These are phyloP conservation scores for Maccullochella peelii DNA, from an alignment of 2,113 vertebrate genomes.

Conservation along the genomic window DNA sequence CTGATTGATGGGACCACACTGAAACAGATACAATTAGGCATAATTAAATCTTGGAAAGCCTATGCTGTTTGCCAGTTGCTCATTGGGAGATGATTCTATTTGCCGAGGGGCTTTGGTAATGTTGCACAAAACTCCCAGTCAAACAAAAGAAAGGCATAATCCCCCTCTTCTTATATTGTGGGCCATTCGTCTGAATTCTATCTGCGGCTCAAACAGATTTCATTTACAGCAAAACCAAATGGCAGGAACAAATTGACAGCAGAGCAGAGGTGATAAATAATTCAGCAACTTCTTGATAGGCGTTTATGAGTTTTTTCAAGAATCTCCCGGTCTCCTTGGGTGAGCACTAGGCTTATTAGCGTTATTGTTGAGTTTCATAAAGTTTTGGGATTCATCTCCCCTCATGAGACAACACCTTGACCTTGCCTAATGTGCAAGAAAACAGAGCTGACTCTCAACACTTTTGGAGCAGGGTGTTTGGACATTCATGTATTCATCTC, in stretches of 20 bases:
- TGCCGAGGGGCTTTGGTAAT: constrained; percentile 64
- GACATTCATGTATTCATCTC: constrained; percentile 79
- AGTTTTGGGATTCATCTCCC: constrained; percentile 48
- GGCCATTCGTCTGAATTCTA: constrained; percentile 59
- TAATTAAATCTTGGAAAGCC: constrained; percentile 75
- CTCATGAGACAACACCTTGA: constrained; percentile 63
- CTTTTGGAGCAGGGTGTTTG: constrained; percentile 47
- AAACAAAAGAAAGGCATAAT: constrained; percentile 67
- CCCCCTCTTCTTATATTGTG: constrained; percentile 52
- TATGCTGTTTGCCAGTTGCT: constrained; percentile 70
- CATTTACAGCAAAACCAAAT: constrained; percentile 72
- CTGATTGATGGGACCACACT: constrained; percentile 72
- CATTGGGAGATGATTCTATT: constrained; percentile 64
- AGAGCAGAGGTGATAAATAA: constrained; percentile 71
- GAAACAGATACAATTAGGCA: constrained; percentile 73
- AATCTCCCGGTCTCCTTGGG: constrained; percentile 24
- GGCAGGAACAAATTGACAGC: constrained; percentile 69
- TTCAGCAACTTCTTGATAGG: constrained; percentile 72
- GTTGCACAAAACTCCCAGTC: constrained; percentile 59
- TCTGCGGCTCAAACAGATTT: constrained; percentile 69
- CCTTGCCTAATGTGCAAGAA: constrained; percentile 71
- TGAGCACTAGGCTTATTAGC: constrained; percentile 50
- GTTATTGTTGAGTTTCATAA: constrained; percentile 58
- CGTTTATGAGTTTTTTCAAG: constrained; percentile 67
- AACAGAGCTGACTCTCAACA: constrained; percentile 51